These are phyloP conservation scores for Stictocephala bisonia DNA, from an alignment of 2,888 invertebrate species.

Conservation along the genomic window DNA sequence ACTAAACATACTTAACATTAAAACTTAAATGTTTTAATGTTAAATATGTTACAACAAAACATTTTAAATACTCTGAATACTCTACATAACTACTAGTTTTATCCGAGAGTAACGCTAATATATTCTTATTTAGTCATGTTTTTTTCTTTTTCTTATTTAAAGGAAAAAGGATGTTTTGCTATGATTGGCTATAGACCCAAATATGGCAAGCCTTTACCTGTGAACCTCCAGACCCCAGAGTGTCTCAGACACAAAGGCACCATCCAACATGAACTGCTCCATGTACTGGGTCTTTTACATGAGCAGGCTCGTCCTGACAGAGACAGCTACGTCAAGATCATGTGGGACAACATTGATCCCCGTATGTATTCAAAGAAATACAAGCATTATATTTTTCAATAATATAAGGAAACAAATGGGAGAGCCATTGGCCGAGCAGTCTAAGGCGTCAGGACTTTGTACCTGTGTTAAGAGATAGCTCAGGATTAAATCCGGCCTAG, in stretches of 20 bases:
- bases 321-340: slow-evolving; percentile 58
- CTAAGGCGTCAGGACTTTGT: too few relatives aligned
- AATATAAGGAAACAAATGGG: too few relatives aligned
- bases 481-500: too few relatives aligned
- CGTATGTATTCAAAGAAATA: too few relatives aligned
- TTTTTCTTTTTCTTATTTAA: not conserved
- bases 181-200: slow-evolving; percentile 58
- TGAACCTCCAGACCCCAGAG: slow-evolving; percentile 58
- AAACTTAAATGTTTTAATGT: too few relatives aligned
- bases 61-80: too few relatives aligned
- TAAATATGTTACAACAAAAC: too few relatives aligned
- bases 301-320: slow-evolving; percentile 60
- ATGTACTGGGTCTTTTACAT: slow-evolving; percentile 60
- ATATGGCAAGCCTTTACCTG: slow-evolving; percentile 50
- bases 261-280: slow-evolving; percentile 60
- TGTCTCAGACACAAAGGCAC: slow-evolving; percentile 58
- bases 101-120: slow-evolving; percentile 36
- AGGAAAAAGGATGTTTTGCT: slow-evolving; percentile 57
- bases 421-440: too few relatives aligned
- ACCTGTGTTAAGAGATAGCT: too few relatives aligned
- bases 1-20: too few relatives aligned
- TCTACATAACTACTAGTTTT: slow-evolving; percentile 36
- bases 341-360: slow-evolving; percentile 60
- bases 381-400: too few relatives aligned
- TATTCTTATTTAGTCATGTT: slow-evolving; percentile 9